Evolutionary conservation across 2,113 vertebrate genomes (phyloP), one percentile per base, ranked within the genome.

Genomic region (Emydura subglobosa): DNA sequence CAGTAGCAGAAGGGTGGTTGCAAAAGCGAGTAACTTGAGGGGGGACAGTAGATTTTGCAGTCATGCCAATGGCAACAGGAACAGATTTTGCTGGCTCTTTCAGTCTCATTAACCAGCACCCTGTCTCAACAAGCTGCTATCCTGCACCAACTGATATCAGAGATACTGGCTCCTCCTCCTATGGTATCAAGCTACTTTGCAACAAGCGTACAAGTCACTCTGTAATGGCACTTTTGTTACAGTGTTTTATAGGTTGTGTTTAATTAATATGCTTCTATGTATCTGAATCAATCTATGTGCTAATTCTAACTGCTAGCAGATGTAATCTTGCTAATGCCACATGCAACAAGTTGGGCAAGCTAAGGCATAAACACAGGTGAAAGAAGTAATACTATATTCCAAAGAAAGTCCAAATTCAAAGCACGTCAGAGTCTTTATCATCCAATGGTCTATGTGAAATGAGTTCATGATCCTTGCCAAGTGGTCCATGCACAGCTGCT

Each of bases 141-240:
- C 54, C 68, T 65, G 76, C 17, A 91, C 92, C 49, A 87, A 12
- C 25, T 88, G 50, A 50, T 19, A 76, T 85, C 79, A 89, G 79
- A 17, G 87, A 21, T 88, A 53, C 24, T 47, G 34, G 25, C 88
- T 91, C 85, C 47, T 53, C 9, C 88, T 87, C 44, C 44, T 50
- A 91, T 51, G 82, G 7, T 44, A 44, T 51, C 65, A 83, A 44
- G 27, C 39, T 34, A 47, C 80, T 82, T 89, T 83, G 83, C 78
- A 92, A 89, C 76, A 92, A 61, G 47, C 74, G 59, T 82, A 29
- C 13, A 42, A 82, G 91, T 91, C n/a, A 89, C 85, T 89, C 5
- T 17, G 55, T 96, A 94, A 95, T 85, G 44, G 31, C 47, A 91
- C 90, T 21, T 94, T 97, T 96, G 76, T 96, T 97, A 95, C 72